Evolutionary conservation across 2,113 vertebrate genomes (phyloP), one percentile per base, ranked within the genome.

Genomic region (Scophthalmus maximus): DNA sequence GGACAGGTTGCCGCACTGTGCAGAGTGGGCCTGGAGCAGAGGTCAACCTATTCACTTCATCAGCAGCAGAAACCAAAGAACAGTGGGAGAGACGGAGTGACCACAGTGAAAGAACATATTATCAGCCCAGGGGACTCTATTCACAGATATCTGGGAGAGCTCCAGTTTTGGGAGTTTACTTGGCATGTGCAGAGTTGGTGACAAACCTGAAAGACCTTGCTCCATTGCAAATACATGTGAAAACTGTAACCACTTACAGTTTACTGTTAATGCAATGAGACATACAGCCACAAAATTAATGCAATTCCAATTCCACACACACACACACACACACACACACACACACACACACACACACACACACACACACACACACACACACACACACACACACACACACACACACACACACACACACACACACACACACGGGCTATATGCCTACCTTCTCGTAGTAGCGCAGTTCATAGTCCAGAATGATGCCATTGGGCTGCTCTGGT

Each of bases 391-490:
- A 14, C 9, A 6, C 49, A 25, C 23, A 10, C 20, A 27, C 56
- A 14, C 23, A 15, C 40, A 26, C 22, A 70, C 23, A 53, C 18
- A 44, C 20, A 46, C 6, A 26, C 38, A 32, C 10, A 42, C 29
- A 49, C 20, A 52, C 20, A 20, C 6, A 50, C 42, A 60, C 44
- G 18, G 1, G 26, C n/a, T n/a, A n/a, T n/a, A n/a, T n/a, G n/a
- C 95, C 94, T 90, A 99, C 93, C 95, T 99, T 99, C 91, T 99
- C 97, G 0, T 98, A 97, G 90, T 94, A 99, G 61, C 96, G 96
- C 26, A 99, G 94, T 92, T 99, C 97, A 0, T 99, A 99, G 91
- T 99, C 98, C 87, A 99, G 92, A 87, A 99, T 99, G 92, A 99
- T 99, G 71, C 98, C 98, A 0, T 99, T 99, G 88, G 98, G 97